phyloP scores from a whole-genome alignment of 2,888 invertebrate species.

The Cheilosia vulpina region DNA sequence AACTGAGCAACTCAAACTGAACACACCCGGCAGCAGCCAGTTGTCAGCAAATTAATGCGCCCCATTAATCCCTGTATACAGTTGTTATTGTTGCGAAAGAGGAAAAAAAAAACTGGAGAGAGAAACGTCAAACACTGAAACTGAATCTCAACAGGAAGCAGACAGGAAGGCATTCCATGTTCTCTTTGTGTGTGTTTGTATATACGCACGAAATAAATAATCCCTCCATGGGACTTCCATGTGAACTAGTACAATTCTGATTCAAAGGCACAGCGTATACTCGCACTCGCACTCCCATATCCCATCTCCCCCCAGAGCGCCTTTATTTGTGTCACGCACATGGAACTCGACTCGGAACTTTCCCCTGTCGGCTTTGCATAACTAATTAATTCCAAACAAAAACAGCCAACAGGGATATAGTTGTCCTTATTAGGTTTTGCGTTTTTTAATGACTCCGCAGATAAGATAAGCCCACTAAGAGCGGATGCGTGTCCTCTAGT shows the following conservation, averaged over 20 bases:
- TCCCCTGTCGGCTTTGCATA: conserved; percentile 11
- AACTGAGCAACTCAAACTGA: conserved; percentile 7
- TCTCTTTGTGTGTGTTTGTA: conserved; percentile 33
- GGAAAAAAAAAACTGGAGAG: conserved; percentile 5
- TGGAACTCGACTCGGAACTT: conserved; percentile 7
- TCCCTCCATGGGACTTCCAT: conserved; percentile 41
- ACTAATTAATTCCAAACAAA: conserved; percentile 36
- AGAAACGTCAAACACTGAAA: conserved; percentile 36
- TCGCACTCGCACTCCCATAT: no score
- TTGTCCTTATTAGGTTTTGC: conserved; percentile 28
- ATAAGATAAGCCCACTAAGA: conserved; percentile 30
- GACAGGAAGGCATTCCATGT: conserved; percentile 55
- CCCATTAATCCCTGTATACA: conserved; percentile 53
- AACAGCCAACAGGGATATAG: conserved; percentile 7
- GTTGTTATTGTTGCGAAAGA: neutral
- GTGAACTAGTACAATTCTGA: conserved; percentile 19
- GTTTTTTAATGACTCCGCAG: conserved; percentile 23
- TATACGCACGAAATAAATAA: conserved; percentile 54
- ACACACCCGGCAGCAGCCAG: conserved; percentile 26
- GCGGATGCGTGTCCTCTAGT: conserved; percentile 1
- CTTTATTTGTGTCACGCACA: conserved; percentile 44
- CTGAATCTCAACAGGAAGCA: conserved; percentile 53
- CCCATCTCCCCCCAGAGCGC: no score
- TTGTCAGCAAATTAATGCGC: conserved; percentile 59
- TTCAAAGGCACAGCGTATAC: conserved; percentile 1